These are phyloP conservation scores for Eueremaeus valkanovi DNA, from an alignment of 2,888 invertebrate species.

Conservation along the genomic window DNA sequence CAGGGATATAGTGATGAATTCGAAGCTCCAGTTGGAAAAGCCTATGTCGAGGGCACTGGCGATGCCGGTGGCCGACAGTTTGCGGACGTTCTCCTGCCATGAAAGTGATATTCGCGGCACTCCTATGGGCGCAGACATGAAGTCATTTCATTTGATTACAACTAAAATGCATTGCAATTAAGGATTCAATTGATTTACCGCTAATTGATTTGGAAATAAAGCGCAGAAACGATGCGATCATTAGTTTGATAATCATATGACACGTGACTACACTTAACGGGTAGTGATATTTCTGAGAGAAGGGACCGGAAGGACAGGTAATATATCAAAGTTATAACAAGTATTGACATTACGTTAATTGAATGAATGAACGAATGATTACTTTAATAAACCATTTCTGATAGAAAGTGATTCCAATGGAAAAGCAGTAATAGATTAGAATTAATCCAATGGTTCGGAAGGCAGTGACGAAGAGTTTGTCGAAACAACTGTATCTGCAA, in stretches of 20 bases:
- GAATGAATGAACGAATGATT: slow-evolving; percentile 47
- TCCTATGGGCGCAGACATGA: too few species aligned
- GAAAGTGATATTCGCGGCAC: slow-evolving; percentile 65
- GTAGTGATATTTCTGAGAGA: slow-evolving; percentile 70
- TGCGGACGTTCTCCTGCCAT: slow-evolving; percentile 71
- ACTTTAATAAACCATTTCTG: slow-evolving; percentile 88
- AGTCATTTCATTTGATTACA: background rate
- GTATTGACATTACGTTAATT: background rate
- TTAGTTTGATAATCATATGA: slow-evolving; percentile 83
- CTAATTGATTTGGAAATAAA: slow-evolving; percentile 55
- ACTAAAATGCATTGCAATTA: background rate
- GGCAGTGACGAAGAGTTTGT: background rate
- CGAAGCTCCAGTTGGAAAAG: slow-evolving; percentile 96
- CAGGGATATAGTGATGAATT: slow-evolving; percentile 87
- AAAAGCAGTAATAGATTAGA: slow-evolving; percentile 78
- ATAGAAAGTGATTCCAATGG: slow-evolving; percentile 94
- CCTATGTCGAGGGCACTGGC: slow-evolving; percentile 96
- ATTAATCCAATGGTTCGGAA: slow-evolving; percentile 59
- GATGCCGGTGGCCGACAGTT: slow-evolving; percentile 71
- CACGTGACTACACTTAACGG: slow-evolving; percentile 85
- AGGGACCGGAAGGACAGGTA: slow-evolving; percentile 39
- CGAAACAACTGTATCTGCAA: background rate
- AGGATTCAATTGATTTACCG: slow-evolving; percentile 50
- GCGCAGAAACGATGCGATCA: slow-evolving; percentile 70
- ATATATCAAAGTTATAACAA: background rate